These are phyloP conservation scores for Brenthis ino DNA, from an alignment of 2,888 invertebrate genomes.

Conservation along the genomic window DNA sequence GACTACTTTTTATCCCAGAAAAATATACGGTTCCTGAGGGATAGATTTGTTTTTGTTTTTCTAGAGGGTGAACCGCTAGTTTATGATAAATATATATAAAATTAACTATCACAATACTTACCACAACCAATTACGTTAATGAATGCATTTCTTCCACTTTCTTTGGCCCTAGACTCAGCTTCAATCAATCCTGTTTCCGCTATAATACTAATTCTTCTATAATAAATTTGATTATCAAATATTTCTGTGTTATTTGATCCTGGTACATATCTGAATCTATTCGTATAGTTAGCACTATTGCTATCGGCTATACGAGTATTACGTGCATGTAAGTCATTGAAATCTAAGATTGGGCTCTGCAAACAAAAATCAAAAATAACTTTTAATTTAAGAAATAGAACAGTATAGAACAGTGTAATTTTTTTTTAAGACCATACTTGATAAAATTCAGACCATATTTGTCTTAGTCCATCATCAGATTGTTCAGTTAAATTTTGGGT, in stretches of 20 bases:
- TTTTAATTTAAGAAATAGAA: conserved; percentile 31
- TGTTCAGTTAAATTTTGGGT: conserved; percentile 35
- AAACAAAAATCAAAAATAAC: not conserved
- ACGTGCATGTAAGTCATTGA: conserved; percentile 8
- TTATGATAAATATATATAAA: not conserved
- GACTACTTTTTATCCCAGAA: too few species aligned
- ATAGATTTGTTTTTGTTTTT: too few species aligned
- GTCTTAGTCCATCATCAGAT: conserved; percentile 43
- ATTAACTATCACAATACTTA: conserved; percentile 41
- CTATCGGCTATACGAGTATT: conserved; percentile 39
- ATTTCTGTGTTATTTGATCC: conserved; percentile 30
- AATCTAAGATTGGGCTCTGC: not conserved
- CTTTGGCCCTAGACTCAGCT: conserved; percentile 77
- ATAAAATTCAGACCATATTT: conserved; percentile 58
- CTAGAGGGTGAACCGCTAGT: too few species aligned
- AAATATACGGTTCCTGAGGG: too few species aligned
- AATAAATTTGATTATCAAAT: conserved; percentile 54
- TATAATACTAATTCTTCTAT: conserved; percentile 71
- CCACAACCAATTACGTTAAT: conserved; percentile 85
- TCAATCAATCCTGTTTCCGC: conserved; percentile 83
- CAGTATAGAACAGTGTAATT: not conserved
- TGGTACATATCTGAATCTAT: conserved; percentile 41
- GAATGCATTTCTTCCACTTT: conserved; percentile 74
- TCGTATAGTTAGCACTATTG: conserved; percentile 41
- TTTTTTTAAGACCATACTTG: conserved; percentile 42